These are phyloP conservation scores for Salminus brasiliensis DNA, from an alignment of 2,113 vertebrate species.

Conservation along the genomic window DNA sequence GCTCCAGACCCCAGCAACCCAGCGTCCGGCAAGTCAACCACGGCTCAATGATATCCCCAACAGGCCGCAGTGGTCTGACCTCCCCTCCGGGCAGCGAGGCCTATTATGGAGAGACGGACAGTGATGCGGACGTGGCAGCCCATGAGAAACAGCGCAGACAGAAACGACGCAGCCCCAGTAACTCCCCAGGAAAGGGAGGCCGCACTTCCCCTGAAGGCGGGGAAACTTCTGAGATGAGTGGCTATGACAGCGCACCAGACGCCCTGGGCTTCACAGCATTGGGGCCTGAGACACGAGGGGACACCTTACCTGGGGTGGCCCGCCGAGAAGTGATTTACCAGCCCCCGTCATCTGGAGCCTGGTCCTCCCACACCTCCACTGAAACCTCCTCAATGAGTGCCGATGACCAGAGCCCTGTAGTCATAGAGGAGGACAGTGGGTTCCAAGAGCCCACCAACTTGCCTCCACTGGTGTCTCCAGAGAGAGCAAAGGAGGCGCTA, in stretches of 20 bases:
- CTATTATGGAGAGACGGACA: conserved; percentile 97
- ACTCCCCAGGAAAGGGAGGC: conserved; percentile 65
- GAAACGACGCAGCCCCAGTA: conserved; percentile 76
- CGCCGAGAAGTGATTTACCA: conserved; percentile 82
- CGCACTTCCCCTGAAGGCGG: conserved; percentile 72
- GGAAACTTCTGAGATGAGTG: conserved; percentile 80
- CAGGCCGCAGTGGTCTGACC: conserved; percentile 76
- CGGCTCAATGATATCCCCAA: conserved; percentile 53
- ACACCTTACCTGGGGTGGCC: conserved; percentile 70
- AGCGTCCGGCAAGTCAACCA: conserved; percentile 68
- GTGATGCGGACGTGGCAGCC: conserved; percentile 85
- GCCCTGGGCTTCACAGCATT: conserved; percentile 70
- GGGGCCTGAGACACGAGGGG: conserved; percentile 57
- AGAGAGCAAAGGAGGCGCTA: conserved; percentile 81
- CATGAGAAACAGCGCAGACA: conserved; percentile 77
- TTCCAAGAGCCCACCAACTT: conserved; percentile 72
- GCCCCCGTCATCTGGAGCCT: conserved; percentile 64
- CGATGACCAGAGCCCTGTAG: conserved; percentile 74
- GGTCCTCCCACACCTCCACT: conserved; percentile 76
- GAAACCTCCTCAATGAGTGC: conserved; percentile 86
- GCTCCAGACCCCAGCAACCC: conserved; percentile 61
- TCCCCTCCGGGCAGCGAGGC: conserved; percentile 94
- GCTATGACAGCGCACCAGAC: conserved; percentile 82
- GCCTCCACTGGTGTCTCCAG: conserved; percentile 79
- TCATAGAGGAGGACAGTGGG: conserved; percentile 74